These are phyloP conservation scores for Passer domesticus DNA, from an alignment of 2,113 vertebrate genomes.

Conservation along the genomic window DNA sequence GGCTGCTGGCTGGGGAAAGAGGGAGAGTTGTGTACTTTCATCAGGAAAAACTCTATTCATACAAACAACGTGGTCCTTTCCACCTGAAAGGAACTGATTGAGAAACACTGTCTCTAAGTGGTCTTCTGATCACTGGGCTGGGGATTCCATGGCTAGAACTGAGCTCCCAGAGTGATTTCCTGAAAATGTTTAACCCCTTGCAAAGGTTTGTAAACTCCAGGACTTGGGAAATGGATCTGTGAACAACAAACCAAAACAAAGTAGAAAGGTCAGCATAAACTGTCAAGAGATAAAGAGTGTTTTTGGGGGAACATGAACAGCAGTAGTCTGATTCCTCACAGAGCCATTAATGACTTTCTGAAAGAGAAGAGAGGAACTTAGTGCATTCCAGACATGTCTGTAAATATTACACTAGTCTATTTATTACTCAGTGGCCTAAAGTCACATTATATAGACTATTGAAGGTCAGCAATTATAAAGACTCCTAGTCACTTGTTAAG, in stretches of 20 bases:
- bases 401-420: constrained; percentile 57
- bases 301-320: background rate
- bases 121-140: background rate
- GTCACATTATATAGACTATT: constrained; percentile 50
- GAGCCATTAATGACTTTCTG: background rate
- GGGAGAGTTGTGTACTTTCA: background rate
- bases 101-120: background rate
- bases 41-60: background rate
- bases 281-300: constrained; percentile 34
- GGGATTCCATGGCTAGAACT: background rate
- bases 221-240: background rate
- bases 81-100: constrained; percentile 17
- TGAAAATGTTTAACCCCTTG: constrained; percentile 44
- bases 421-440: constrained; percentile 61
- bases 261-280: constrained; percentile 4
- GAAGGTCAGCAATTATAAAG: constrained; percentile 60
- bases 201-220: background rate
- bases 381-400: constrained; percentile 48
- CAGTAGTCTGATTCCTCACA: background rate
- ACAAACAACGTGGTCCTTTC: background rate
- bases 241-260: constrained; percentile 27
- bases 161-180: background rate
- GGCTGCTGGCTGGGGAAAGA: background rate
- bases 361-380: constrained; percentile 45
- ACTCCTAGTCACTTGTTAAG: constrained; percentile 67